Evolutionary conservation across 2,888 invertebrate genomes (phyloP), one percentile per base, ranked within the genome.

Genomic region (Flexamia atlantica): DNA sequence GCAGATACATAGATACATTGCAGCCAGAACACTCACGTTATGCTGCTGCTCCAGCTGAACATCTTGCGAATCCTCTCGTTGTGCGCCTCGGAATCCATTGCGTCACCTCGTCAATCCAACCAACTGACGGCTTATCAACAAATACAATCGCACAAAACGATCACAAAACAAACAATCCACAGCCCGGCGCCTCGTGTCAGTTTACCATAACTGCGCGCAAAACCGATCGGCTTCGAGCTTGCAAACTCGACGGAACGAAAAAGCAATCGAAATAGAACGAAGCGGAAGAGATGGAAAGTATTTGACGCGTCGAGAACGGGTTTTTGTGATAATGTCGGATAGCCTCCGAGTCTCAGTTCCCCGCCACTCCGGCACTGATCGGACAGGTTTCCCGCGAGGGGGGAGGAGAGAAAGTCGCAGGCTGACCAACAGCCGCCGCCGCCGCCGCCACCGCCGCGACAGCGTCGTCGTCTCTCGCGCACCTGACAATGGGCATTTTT

Each of bases 41-140:
- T 57, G 60, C 90, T 92, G 84, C 90, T 91, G 87, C 93, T 93
- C 93, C 93, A 93, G 88, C 93, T 93, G 88, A 93, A 93, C 93
- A 93, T 93, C 87, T 91, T 91, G 86, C 91, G 92, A 87, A 93
- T 91, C 88, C 92, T 90, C 87, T 93, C 93, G 85, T 85, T 85
- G 68, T 87, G 85, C 46, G 85, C 84, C 20, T 79, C 79, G 57
- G 79, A 79, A 79, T 79, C 79, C 79, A 79, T 50, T 46, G 57
- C 50, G 76, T 76, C 76, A 46, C 42, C 25, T 68, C 30, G 68
- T 9, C 28, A 72, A 72, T 32, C 53, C 53, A 23, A 53, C 23
- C 68, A n/a, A 32, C n/a, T 46, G 36, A 36, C 7, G 12, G 14
- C 46, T 46, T 46, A 46, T 46, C 46, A 46, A 46, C 7, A 23